A percentile compares a stretch with the other conserved stretches of the same genome.
phyloP scores from a whole-genome alignment of 1,140 invertebrate species.

The Bombus superbus region DNA sequence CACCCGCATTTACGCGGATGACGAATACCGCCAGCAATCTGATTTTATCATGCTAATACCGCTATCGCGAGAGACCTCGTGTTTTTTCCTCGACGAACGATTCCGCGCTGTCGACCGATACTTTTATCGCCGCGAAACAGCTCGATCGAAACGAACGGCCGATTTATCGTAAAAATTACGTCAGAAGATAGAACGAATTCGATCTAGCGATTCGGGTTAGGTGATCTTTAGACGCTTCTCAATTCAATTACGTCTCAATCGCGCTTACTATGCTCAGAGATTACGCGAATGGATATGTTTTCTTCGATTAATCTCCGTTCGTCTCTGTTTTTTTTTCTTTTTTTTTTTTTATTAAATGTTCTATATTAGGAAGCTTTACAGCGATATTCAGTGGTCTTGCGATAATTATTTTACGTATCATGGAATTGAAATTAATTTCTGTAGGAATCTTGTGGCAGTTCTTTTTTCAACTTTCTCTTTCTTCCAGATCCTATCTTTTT shows the following conservation, averaged over 20 bases:
- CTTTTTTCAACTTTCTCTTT: too few species aligned
- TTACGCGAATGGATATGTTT: neutral
- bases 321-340: neutral
- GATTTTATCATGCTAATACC: slow-evolving; percentile 15
- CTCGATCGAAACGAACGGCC: neutral
- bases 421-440: too few species aligned
- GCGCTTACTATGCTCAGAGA: neutral
- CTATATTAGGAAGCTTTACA: neutral
- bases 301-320: neutral
- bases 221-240: neutral
- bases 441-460: too few species aligned
- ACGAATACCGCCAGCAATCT: slow-evolving; percentile 8
- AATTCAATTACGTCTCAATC: neutral
- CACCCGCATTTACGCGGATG: neutral
- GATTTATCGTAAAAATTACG: neutral
- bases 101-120: neutral
- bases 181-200: neutral
- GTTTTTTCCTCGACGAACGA: neutral
- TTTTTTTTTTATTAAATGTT: neutral
- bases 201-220: neutral
- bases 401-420: too few species aligned
- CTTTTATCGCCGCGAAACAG: too few species aligned
- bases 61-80: slow-evolving; percentile 1
- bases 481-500: too few species aligned
- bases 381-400: neutral